phyloP scores from a whole-genome alignment of 1,140 invertebrate species.

The Ridgeia piscesae region DNA sequence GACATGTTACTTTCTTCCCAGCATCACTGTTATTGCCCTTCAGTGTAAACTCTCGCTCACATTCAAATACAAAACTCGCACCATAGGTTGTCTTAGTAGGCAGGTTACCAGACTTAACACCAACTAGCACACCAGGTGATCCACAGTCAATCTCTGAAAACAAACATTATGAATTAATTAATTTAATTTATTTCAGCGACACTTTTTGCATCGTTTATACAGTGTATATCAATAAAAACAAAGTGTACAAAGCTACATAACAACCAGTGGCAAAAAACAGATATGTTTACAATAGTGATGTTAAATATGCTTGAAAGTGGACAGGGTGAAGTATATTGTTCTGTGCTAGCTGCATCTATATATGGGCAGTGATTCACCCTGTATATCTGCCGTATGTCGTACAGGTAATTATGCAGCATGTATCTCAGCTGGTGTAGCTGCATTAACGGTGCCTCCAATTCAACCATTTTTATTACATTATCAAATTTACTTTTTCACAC shows the following conservation, averaged over 20 bases:
- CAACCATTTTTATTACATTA: background rate
- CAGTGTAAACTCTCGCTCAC: background rate
- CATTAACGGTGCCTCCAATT: background rate
- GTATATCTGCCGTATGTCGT: no score
- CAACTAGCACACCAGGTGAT: background rate
- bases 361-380: no score
- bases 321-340: background rate
- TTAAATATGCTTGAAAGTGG: background rate
- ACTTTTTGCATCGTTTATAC: no score
- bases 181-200: no score
- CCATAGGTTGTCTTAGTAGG: background rate
- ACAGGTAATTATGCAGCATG: no score
- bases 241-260: background rate
- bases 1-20: background rate
- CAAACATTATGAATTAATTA: background rate
- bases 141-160: background rate
- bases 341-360: background rate
- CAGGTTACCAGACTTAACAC: background rate
- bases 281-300: background rate
- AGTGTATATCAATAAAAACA: no score
- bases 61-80: background rate
- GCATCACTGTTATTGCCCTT: background rate
- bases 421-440: no score
- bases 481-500: no score
- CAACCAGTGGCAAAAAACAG: background rate